Conservation (phyloP, 1,140 invertebrate genomes). For the Drosophila nigrodunni region DNA sequence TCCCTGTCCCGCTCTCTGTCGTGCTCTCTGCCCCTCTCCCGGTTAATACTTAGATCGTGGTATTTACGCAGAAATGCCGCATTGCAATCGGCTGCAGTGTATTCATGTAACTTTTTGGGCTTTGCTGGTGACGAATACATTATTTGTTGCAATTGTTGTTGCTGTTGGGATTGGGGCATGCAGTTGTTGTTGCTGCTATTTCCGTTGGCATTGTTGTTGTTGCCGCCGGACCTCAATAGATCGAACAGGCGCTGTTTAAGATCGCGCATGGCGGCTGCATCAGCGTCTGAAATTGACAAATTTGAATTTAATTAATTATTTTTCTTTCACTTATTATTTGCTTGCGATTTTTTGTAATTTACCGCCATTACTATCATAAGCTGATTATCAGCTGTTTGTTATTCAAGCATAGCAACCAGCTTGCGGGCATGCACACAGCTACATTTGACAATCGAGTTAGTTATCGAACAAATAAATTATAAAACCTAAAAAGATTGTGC, state of each 20-base stretch:
- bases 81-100: slow-evolving; percentile 75
- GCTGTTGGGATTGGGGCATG: slow-evolving; percentile 18
- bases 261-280: slow-evolving; percentile 73
- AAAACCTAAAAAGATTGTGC: too few species aligned
- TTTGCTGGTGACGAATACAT: slow-evolving; percentile 40
- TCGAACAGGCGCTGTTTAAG: slow-evolving; percentile 81
- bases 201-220: slow-evolving; percentile 41
- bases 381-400: not conserved
- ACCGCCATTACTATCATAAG: not conserved
- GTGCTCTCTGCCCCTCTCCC: slow-evolving; percentile 37
- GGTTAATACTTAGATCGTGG: slow-evolving; percentile 62
- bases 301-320: not conserved
- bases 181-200: slow-evolving; percentile 28
- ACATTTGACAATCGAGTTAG: not conserved
- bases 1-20: slow-evolving; percentile 33
- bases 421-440: not conserved
- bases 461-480: not conserved
- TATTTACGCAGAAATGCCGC: slow-evolving; percentile 77
- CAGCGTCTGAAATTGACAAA: slow-evolving; percentile 17
- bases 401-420: slow-evolving; percentile 3
- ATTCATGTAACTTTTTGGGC: slow-evolving; percentile 76
- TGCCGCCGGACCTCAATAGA: slow-evolving; percentile 73
- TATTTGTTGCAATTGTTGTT: slow-evolving; percentile 27
- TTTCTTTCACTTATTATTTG: not conserved
- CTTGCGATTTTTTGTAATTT: not conserved